These are phyloP conservation scores for Regulus satrapa DNA, from an alignment of 2,113 vertebrate genomes.

Conservation along the genomic window DNA sequence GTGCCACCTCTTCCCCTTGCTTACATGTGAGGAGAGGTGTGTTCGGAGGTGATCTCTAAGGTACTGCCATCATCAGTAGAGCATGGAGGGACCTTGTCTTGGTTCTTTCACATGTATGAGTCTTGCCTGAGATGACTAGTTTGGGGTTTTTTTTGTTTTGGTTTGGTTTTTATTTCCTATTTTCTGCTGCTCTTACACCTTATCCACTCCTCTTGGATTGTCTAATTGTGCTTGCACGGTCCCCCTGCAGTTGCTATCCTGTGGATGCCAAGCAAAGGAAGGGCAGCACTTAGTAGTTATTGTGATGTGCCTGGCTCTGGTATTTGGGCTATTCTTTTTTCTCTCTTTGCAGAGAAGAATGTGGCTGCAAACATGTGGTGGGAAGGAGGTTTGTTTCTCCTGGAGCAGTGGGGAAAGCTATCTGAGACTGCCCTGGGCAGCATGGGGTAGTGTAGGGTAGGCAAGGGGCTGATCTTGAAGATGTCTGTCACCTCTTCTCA, in stretches of 20 bases:
- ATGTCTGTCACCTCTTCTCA: not conserved
- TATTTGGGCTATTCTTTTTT: not conserved
- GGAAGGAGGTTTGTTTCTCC: not conserved
- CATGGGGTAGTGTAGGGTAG: accelerated
- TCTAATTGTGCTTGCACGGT: not conserved
- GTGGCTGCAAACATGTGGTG: not conserved
- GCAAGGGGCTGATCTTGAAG: accelerated
- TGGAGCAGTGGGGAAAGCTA: not conserved
- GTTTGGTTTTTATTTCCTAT: not conserved
- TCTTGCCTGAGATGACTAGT: not conserved
- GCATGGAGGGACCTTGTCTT: not conserved
- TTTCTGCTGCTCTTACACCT: not conserved
- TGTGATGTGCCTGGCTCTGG: not conserved
- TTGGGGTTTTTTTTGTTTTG: no score
- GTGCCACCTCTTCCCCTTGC: not conserved
- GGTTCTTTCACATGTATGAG: not conserved
- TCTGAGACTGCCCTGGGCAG: not conserved
- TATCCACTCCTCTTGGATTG: not conserved
- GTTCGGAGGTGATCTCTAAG: not conserved
- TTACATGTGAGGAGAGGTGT: not conserved
- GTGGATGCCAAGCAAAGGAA: accelerated
- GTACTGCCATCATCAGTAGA: accelerated
- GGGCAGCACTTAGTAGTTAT: not conserved
- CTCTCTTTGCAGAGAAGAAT: not conserved
- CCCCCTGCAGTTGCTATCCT: not conserved